These are phyloP conservation scores for Ophion ventricosus DNA, from an alignment of 2,888 invertebrate species.

Conservation along the genomic window DNA sequence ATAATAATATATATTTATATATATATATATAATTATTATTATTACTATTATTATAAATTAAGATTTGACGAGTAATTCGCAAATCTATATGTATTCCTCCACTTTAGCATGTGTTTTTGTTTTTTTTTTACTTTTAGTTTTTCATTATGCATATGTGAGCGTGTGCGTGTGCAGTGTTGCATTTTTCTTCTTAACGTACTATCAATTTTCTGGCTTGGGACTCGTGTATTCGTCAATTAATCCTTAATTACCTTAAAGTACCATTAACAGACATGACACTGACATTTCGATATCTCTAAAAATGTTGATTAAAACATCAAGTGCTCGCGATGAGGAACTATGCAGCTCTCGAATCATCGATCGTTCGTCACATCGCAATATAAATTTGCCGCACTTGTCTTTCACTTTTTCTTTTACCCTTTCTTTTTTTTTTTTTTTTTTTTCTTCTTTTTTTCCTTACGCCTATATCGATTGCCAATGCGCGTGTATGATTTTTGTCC, in stretches of 20 bases:
- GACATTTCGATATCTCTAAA: slow-evolving; percentile 79
- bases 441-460: slow-evolving; percentile 17
- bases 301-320: slow-evolving; percentile 78
- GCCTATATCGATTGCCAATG: slow-evolving; percentile 57
- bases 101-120: slow-evolving; percentile 35
- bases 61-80: slow-evolving; percentile 53
- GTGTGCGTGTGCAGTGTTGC: not conserved
- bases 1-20: not conserved
- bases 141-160: slow-evolving; percentile 7
- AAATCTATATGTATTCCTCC: slow-evolving; percentile 51
- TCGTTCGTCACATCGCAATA: slow-evolving; percentile 53
- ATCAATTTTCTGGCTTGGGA: slow-evolving; percentile 25
- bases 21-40: not conserved
- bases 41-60: slow-evolving; percentile 44
- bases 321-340: slow-evolving; percentile 65
- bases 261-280: slow-evolving; percentile 80
- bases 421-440: slow-evolving; percentile 32
- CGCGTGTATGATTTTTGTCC: slow-evolving; percentile 9
- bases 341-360: slow-evolving; percentile 60
- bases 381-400: slow-evolving; percentile 19
- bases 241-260: slow-evolving; percentile 70
- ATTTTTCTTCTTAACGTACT: not conserved
- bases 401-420: slow-evolving; percentile 21
- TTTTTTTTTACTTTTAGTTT: slow-evolving; percentile 41
- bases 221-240: slow-evolving; percentile 27